Base-by-base conservation (phyloP, 1,140 invertebrate species). In the Hyphantria cunea region DNA sequence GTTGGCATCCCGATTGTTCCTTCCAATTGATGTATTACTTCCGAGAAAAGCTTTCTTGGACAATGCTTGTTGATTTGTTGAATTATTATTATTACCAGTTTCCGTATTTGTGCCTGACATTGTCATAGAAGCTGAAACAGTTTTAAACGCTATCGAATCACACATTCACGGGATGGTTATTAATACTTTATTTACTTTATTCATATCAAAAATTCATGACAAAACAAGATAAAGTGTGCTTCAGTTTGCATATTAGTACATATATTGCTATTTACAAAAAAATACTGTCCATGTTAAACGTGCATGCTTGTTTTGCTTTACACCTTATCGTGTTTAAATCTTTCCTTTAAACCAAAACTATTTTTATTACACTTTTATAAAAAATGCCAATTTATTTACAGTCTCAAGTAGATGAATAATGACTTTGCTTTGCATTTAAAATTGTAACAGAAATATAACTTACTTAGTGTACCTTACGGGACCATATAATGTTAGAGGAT, bases 41-140 rank as follows among this genome's bases (percentile, higher is more conserved):
- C 91, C 89, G 50, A 89, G 76, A 67, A 90, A 91, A 76, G 86
- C 72, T 85, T 91, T 91, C 68, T 90, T 88, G 72, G 85, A 89
- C 58, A 90, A 80, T 70, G 74, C 64, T 83, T 91, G 91, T 56
- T 92, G 90, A 71, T 89, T 87, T 56, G 76, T 69, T 52, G 72
- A 54, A 59, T 86, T 86, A 65, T 84, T 85, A 70, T 78, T 80
- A 75, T 77, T 78, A 47, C 70, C 61, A 65, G 78, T 78, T 80
- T 91, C 89, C 61, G 84, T 72, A 64, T 91, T 86, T 69, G 80
- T 83, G 70, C 89, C 86, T 74, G 88, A 82, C 76, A 93, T 91
- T 70, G 93, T 92, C 68, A 92, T 88, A 61, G 91, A 92, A 72
- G 91, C 91, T 92, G 70, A 63, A 86, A 88, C 72, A 37, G 50